Percentiles rank a stretch among this genome's conserved stretches.
These are phyloP conservation scores for Formica aserva DNA, from an alignment of 2,888 invertebrate species.

Conservation along the genomic window DNA sequence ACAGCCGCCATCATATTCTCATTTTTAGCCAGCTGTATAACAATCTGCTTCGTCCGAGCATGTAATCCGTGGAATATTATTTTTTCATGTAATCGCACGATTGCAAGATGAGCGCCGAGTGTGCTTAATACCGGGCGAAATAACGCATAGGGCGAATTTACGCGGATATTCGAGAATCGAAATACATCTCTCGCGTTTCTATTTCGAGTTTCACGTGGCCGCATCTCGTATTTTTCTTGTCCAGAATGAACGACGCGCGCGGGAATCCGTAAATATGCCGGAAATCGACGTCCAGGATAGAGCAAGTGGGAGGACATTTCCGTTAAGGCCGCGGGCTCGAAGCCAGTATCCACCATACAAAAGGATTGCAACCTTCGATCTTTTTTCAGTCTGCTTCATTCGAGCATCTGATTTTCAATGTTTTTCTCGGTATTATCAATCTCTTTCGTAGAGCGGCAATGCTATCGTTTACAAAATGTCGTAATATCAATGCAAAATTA, in stretches of 20 bases:
- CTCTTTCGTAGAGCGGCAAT: constrained; percentile 70
- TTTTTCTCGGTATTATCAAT: constrained; percentile 63
- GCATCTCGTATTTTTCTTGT: constrained; percentile 22
- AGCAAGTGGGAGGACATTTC: constrained; percentile 65
- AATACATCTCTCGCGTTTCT: constrained; percentile 14
- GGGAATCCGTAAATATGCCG: constrained; percentile 27
- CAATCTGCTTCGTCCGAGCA: neutral
- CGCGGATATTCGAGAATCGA: neutral
- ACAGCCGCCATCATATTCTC: neutral
- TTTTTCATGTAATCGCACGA: constrained; percentile 13
- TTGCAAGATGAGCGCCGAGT: constrained; percentile 7
- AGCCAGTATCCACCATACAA: constrained; percentile 71
- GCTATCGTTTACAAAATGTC: neutral
- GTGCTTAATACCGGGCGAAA: constrained; percentile 16
- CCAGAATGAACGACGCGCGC: neutral
- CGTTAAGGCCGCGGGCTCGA: constrained; percentile 68
- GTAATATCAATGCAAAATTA: neutral
- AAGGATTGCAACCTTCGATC: constrained; percentile 75
- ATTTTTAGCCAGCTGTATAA: neutral
- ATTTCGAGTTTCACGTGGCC: neutral
- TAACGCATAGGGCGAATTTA: constrained; percentile 4
- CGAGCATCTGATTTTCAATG: constrained; percentile 44
- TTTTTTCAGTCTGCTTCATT: constrained; percentile 71
- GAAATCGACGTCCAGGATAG: constrained; percentile 59
- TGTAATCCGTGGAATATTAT: neutral